phyloP scores from a whole-genome alignment of 1,140 invertebrate genomes.

The Dolichoris vasculosae region DNA sequence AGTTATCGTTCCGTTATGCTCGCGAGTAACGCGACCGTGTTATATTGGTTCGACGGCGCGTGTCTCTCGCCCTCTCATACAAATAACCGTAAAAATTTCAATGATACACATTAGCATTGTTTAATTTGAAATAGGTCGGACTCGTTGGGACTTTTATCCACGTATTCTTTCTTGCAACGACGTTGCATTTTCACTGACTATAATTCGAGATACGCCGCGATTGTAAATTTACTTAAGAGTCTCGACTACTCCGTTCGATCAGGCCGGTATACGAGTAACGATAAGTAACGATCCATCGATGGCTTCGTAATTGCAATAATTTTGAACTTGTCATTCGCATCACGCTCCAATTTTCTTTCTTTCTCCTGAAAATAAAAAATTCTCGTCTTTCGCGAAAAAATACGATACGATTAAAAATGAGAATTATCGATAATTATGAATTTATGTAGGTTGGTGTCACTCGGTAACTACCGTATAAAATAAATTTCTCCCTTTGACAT shows the following conservation, averaged over 20 bases:
- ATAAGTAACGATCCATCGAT: not conserved
- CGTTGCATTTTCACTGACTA: not conserved
- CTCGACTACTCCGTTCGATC: not conserved
- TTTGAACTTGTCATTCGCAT: not conserved
- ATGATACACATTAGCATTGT: not conserved
- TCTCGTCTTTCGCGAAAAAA: no score
- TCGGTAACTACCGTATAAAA: no score
- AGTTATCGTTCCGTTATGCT: conserved; percentile 26
- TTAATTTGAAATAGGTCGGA: not conserved
- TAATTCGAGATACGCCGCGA: no score
- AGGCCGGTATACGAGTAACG: no score
- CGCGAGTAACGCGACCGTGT: not conserved
- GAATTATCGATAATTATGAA: no score
- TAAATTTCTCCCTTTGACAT: no score
- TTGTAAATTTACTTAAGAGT: not conserved
- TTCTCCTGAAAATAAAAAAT: no score
- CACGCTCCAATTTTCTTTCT: no score
- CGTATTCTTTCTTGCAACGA: not conserved
- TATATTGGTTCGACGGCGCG: not conserved
- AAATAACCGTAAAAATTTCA: not conserved
- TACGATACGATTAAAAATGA: no score
- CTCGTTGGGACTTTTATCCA: not conserved
- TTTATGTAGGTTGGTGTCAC: no score
- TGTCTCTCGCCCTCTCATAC: not conserved
- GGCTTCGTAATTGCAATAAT: conserved; percentile 6